Evolutionary conservation across 2,797 vertebrate genomes (phyloP), one percentile per base, ranked within the genome.

Genomic region (Girardinus metallicus): DNA sequence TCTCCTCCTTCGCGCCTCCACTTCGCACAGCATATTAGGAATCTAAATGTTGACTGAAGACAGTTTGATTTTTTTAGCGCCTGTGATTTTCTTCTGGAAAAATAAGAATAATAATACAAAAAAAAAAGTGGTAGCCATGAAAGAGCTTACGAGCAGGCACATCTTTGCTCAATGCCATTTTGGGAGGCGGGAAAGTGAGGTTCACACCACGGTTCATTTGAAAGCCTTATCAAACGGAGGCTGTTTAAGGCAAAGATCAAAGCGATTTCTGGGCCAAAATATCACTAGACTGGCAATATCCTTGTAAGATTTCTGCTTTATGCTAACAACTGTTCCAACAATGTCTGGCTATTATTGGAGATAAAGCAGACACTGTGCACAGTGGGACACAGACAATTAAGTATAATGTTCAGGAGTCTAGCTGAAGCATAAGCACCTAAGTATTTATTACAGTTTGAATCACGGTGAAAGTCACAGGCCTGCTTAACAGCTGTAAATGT

Each of bases 11-110:
- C 92, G 87, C 77, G 83, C 89, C 91, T 90, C 83, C 81, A 60
- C 90, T 91, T 93, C 80, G 84, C 80, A 36, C 86, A 36, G 81
- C 79, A 73, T 83, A 95, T 95, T 93, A 94, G 84, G 91, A 95
- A 95, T 94, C 92, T 93, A 94, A 96, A 96, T 95, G 93, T 94
- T 94, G 93, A 95, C 91, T 94, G 91, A 95, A 95, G 94, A 94
- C 86, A 86, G 90, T 94, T 93, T 94, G 92, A 94, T 94, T 95
- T 83, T 81, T 70, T 68, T 26, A 26, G 66, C 46, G 84, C 88
- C 94, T 95, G 93, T 95, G 94, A 93, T 95, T 95, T 94, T 93
- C 90, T 91, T 88, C 79, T 91, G 91, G 90, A 92, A 87, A 73
- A 31, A 75, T 60, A 60, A 60, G 55, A 60, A 29, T 31, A 60